Evolutionary conservation across 2,797 vertebrate genomes (phyloP), one percentile per base, ranked within the genome.

Genomic region (Erpetoichthys calabaricus): DNA sequence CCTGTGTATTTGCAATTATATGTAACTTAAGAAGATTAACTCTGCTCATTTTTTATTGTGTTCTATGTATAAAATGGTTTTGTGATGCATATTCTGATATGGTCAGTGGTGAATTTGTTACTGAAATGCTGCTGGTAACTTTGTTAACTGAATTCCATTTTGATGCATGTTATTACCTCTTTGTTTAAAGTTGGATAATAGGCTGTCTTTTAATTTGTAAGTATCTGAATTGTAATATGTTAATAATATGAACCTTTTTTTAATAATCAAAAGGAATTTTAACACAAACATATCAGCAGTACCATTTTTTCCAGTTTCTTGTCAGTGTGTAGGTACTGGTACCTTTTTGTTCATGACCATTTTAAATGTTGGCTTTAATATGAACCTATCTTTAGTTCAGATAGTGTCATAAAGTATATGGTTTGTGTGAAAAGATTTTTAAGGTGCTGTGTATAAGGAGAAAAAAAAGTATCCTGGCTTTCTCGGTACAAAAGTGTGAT

Each of bases 401-500:
- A 89, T 89, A 88, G 85, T 90, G 84, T 90, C 88, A 86, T 87
- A 75, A 89, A 89, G 82, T 90, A 84, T 90, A 88, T 84, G 82
- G 78, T 90, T 89, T 87, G 85, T 94, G 89, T 94, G 90, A 87
- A 86, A 83, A 91, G 82, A 85, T 81, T 85, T 86, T 85, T 87
- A 91, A 82, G 80, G 90, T 96, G 90, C 91, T 97, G 94, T 96
- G 90, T 85, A 85, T 83, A 85, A 85, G 82, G 25, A 85, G 81
- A 82, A 87, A 89, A 88, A 87, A 80, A 75, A 88, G 85, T 94
- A 91, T 92, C 86, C 90, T 91, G 80, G 89, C 91, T 92, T 91
- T 94, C 75, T 90, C 90, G 91, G 91, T 93, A 95, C 92, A 91
- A 83, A 89, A 86, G 89, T 93, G 91, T 90, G 88, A 89, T 91